Base-by-base conservation (phyloP, 2,888 invertebrate genomes). In the Seladonia tumulorum region DNA sequence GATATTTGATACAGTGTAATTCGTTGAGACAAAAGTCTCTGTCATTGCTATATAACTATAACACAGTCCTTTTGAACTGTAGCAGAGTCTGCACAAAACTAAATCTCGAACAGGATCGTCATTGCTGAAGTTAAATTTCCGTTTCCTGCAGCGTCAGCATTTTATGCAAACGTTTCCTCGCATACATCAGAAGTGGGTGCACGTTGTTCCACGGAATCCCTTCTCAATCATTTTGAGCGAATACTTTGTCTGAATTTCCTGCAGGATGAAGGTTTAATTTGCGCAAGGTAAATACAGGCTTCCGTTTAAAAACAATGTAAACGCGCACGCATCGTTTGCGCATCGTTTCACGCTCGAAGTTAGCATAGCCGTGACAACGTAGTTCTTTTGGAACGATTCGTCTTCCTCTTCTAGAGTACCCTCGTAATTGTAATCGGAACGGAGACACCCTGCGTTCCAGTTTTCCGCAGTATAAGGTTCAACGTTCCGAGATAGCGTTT, bases 401-500 rank as follows among this genome's bases (percentile, higher is more conserved):
- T n/a, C n/a, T 57, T 29, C 29, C 18, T 29, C 8, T 29, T 29
- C 63, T 0, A 29, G 16, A 29, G 25, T 25, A 2, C 29, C 16
- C 16, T 7, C 14, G 1, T 63, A 63, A 63, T 63, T 25, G 63
- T 63, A 63, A 63, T 63, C 63, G 63, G 29, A 63, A 63, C 29
- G 25, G 29, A 63, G 63, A 63, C 29, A 29, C 16, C 8, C 63
- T n/a, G 63, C 63, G 2, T 18, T 16, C 63, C 63, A 14, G 63
- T 63, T 29, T 63, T 29, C 29, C 63, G 16, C 29, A 7, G 63
- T 63, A 63, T 18, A 63, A 16, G 16, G 63, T 63, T 63, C 29
- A 63, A 29, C 63, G 63, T 63, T 63, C 29, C 63, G 2, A 63
- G 63, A 63, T 63, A 63, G 16, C 63, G 18, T 63, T 63, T 63